Percentiles rank a stretch among this genome's conserved stretches.
These are phyloP conservation scores for Aphis craccivora DNA, from an alignment of 1,140 invertebrate genomes.

Conservation along the genomic window DNA sequence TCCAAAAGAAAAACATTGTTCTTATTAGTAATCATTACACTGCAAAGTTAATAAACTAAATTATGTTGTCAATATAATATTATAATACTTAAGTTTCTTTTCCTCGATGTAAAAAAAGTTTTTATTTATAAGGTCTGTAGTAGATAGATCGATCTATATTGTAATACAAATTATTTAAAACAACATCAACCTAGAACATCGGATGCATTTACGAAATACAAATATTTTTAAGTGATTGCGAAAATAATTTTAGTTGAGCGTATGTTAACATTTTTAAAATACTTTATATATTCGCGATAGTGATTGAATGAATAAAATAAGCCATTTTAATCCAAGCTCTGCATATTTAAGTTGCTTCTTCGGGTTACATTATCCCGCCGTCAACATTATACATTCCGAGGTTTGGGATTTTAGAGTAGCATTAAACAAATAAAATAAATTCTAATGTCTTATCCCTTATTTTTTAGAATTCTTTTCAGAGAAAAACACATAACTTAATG, in stretches of 20 bases:
- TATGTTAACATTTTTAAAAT: background rate
- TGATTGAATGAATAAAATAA: conserved; percentile 30
- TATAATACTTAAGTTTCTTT: background rate
- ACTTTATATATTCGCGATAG: background rate
- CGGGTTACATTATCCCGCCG: background rate
- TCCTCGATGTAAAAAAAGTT: background rate
- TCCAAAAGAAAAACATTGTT: no score
- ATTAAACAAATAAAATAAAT: conserved; percentile 11
- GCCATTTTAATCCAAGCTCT: background rate
- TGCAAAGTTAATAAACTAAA: background rate
- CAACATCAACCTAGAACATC: background rate
- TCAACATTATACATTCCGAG: background rate
- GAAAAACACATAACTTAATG: background rate
- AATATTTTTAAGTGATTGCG: background rate
- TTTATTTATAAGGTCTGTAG: background rate
- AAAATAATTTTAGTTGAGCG: background rate
- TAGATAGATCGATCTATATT: background rate
- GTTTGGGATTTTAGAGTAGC: background rate
- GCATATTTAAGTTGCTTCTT: background rate
- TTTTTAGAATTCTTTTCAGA: background rate
- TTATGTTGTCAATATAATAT: no score
- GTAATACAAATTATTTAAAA: background rate
- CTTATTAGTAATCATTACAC: background rate
- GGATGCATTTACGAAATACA: background rate
- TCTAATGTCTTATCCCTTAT: background rate